Evolutionary conservation across 2,113 vertebrate species (phyloP).

Genomic region (Halcyon malimbica): DNA sequence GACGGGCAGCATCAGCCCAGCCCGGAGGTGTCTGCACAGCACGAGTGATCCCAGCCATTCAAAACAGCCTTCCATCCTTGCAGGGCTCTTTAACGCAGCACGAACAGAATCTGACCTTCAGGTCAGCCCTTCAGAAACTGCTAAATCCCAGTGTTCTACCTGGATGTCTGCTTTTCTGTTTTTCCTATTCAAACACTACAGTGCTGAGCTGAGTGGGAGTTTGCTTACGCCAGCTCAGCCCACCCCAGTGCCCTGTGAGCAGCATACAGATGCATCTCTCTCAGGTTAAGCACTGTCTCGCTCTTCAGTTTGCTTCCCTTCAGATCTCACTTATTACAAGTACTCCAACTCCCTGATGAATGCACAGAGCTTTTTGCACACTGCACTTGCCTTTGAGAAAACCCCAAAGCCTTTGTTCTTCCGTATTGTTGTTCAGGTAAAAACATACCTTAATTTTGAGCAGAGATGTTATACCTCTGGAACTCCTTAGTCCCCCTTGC

Average conservation of each 20-base stretch:
- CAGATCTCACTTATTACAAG: neutral
- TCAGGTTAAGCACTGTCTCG: neutral
- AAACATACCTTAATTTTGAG: neutral
- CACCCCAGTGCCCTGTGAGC: neutral
- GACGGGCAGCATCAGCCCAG: neutral
- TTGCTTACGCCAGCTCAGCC: neutral
- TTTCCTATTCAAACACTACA: neutral
- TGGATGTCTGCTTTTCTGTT: neutral
- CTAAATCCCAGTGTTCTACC: neutral
- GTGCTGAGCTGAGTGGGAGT: neutral
- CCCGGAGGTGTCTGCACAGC: accelerated
- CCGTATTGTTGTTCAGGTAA: neutral
- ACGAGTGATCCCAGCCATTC: neutral
- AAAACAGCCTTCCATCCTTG: neutral
- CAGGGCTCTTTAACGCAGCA: neutral
- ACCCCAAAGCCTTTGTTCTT: neutral
- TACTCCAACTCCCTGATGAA: neutral
- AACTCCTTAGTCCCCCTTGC: neutral
- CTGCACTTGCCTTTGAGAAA: neutral
- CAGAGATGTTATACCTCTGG: neutral
- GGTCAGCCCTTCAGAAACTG: neutral
- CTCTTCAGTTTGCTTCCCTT: neutral
- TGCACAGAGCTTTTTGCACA: neutral
- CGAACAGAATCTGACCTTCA: neutral
- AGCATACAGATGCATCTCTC: neutral